phyloP scores from a whole-genome alignment of 2,113 vertebrate genomes.

The Shinisaurus crocodilurus region DNA sequence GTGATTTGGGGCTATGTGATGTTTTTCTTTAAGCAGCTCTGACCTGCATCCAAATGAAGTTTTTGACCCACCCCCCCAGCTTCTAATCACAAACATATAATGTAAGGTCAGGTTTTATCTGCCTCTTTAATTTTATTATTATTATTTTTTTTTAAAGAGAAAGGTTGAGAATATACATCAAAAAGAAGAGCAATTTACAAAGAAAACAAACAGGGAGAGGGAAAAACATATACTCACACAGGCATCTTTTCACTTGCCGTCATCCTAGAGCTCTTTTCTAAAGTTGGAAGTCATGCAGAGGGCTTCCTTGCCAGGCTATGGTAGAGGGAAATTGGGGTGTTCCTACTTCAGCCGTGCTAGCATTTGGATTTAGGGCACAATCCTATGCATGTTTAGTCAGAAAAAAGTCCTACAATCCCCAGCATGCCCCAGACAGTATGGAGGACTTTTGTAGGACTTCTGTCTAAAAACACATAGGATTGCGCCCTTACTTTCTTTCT shows the following conservation, averaged over 20 bases:
- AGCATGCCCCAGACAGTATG: no score
- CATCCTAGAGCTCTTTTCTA: slow-evolving; percentile 31
- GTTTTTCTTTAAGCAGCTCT: slow-evolving; percentile 66
- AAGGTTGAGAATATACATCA: slow-evolving; percentile 64
- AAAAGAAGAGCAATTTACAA: slow-evolving; percentile 58
- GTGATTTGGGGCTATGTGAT: slow-evolving; percentile 69
- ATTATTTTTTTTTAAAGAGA: slow-evolving; percentile 31
- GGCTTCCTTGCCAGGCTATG: background rate
- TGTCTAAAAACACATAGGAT: background rate
- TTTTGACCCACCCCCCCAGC: slow-evolving; percentile 44
- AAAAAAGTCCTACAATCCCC: no score
- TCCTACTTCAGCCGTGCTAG: background rate
- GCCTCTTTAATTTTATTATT: slow-evolving; percentile 28
- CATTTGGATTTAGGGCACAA: background rate
- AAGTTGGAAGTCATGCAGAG: slow-evolving; percentile 38
- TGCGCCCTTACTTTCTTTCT: background rate
- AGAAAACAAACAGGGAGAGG: background rate
- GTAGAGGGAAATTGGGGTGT: background rate
- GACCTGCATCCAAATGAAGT: slow-evolving; percentile 63
- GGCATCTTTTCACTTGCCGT: slow-evolving; percentile 23
- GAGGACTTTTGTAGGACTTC: no score
- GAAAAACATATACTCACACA: slow-evolving; percentile 27
- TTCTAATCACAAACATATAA: slow-evolving; percentile 67
- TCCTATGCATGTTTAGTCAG: no score
- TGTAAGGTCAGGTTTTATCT: slow-evolving; percentile 59